These are phyloP conservation scores for Xestia c-nigrum DNA, from an alignment of 2,888 invertebrate genomes.

Conservation along the genomic window DNA sequence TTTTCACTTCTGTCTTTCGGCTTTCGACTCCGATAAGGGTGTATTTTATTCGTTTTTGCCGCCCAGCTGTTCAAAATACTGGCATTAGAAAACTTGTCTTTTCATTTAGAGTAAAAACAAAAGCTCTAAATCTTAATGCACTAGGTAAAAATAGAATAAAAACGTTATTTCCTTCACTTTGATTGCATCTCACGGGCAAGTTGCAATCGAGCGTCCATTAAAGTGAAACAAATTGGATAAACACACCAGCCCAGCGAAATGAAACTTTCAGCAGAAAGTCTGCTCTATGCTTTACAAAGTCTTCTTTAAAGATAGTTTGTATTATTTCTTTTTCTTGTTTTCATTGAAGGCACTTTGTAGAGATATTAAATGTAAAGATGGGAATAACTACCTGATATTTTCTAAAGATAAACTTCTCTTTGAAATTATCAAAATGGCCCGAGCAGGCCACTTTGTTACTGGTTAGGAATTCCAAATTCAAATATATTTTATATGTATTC, in stretches of 20 bases:
- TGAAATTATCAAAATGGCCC: no score
- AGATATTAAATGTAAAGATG: neutral
- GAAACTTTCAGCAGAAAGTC: slow-evolving; percentile 25
- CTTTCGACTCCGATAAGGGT: neutral
- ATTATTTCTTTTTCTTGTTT: neutral
- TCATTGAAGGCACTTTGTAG: neutral
- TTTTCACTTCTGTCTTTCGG: neutral
- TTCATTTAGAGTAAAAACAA: neutral
- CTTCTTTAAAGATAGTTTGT: neutral
- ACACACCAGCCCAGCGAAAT: slow-evolving; percentile 18
- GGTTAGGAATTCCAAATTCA: neutral
- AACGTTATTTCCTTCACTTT: slow-evolving; percentile 9
- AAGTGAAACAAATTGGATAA: slow-evolving; percentile 46
- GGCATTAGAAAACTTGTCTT: no score
- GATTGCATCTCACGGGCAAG: slow-evolving; percentile 30
- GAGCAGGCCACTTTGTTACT: neutral
- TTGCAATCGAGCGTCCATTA: slow-evolving; percentile 27
- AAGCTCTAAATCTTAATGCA: neutral
- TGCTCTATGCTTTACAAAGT: slow-evolving; percentile 2
- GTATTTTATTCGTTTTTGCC: neutral
- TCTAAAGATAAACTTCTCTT: no score
- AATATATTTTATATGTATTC: neutral
- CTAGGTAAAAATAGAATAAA: neutral
- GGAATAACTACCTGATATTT: no score
- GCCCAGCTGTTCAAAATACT: neutral